Evolutionary conservation across 2,113 vertebrate genomes (phyloP), one percentile per base, ranked within the genome.

Genomic region (Gallinago jamesoni): DNA sequence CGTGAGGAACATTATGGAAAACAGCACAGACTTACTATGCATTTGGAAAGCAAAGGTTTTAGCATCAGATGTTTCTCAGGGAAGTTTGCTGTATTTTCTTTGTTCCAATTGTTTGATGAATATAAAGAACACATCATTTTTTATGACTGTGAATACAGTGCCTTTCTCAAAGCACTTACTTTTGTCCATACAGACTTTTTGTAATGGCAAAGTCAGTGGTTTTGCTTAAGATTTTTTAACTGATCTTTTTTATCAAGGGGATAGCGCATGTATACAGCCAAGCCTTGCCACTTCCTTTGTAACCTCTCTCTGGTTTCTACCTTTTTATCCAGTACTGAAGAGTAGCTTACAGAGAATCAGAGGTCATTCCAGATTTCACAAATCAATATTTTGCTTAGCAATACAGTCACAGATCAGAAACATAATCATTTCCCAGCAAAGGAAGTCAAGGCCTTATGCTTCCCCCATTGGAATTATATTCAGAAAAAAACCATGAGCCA

Each of bases 321-420:
- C 27, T 74, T 95, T 97, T 95, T 88, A 91, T 95, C 74, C 56
- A 92, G 35, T 62, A 41, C 37, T 94, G 66, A 93, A 78, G 62
- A 96, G 75, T 85, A 94, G 31, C 84, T 95, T 94, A 88, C 94
- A 53, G 50, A 94, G 67, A 84, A 96, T 17, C 43, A 94, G 64
- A 94, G 92, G 84, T 93, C 96, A 97, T 84, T 83, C 83, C 76
- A 94, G 81, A 97, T 96, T 97, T 97, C 76, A 89, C 20, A 89
- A 95, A 97, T 97, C 94, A 91, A 64, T 98, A 95, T 93, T 97
- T 97, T 75, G 85, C 92, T 95, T 97, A 95, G 53, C 80, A 94
- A 87, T 78, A 73, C 50, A 94, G 84, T 86, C 90, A 79, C 93
- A 84, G 87, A 92, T 97, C 89, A 97, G 57, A 95, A 96, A 76